A percentile compares a stretch with the other conserved stretches of the same genome.
These are phyloP conservation scores for Nannoperca australis DNA, from an alignment of 2,797 vertebrate genomes.

Conservation along the genomic window DNA sequence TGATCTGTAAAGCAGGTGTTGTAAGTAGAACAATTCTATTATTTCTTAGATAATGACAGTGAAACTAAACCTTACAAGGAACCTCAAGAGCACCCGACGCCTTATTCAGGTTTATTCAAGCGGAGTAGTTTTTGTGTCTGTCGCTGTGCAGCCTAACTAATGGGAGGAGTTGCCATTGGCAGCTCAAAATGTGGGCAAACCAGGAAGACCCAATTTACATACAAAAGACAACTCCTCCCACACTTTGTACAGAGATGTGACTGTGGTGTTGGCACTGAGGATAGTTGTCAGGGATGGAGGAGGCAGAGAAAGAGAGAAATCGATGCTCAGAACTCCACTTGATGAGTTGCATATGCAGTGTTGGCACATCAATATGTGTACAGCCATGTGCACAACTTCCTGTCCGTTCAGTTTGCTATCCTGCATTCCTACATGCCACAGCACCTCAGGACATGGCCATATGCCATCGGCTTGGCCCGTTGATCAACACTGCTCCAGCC, in stretches of 20 bases:
- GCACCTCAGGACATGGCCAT: conserved; percentile 84
- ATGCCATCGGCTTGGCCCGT: conserved; percentile 83
- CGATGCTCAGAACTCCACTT: conserved; percentile 66
- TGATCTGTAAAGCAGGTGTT: neutral
- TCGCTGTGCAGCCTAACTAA: neutral
- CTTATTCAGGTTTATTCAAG: neutral
- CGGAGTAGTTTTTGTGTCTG: neutral
- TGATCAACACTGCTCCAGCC: conserved; percentile 77
- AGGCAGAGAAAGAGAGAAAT: conserved; percentile 32
- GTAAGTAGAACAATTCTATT: neutral
- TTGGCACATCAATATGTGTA: conserved; percentile 62
- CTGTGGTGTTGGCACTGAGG: conserved; percentile 28
- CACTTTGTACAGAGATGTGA: conserved; percentile 8
- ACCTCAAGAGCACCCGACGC: neutral
- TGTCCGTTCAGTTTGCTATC: conserved; percentile 70
- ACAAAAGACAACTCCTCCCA: conserved; percentile 46
- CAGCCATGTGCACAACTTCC: conserved; percentile 67
- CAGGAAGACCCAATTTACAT: conserved; percentile 14
- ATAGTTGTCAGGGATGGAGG: neutral
- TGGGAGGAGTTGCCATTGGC: neutral
- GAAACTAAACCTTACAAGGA: neutral
- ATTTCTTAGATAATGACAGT: neutral
- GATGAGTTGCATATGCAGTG: conserved; percentile 77
- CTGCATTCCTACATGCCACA: conserved; percentile 75
- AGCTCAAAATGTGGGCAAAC: neutral